Base-by-base conservation (phyloP, 1,140 invertebrate species). In the Steinernema khuongi region DNA sequence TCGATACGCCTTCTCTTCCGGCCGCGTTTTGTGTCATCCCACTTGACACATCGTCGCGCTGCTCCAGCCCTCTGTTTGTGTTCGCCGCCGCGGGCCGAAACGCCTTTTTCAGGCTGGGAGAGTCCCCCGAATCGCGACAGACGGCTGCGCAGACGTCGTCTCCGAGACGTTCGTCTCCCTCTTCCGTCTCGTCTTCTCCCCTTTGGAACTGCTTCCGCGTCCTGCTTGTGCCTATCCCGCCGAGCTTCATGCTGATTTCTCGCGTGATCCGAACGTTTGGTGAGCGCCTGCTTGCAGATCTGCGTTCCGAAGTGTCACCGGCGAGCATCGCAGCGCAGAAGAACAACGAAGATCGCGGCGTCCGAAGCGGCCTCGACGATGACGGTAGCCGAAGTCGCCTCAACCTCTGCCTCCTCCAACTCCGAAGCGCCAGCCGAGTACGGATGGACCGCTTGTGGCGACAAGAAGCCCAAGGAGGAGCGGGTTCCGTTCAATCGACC, bases 401-500 rank as follows among this genome's bases (percentile, higher is more conserved):
- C 36, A 41, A 41, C 50, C 22, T 60, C 50, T 14, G 26, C 11
- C 14, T 41, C 50, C 26, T 60, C 50, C 14, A 60, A 11, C 11
- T 60, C 50, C 50, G 50, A n/a, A n/a, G n/a, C n/a, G n/a, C n/a
- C n/a, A n/a, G n/a, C n/a, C n/a, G n/a, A n/a, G n/a, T n/a, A 11
- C 50, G 81, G 81, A 32, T 82, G 81, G 81, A 68, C 72, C 31
- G 79, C 79, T 7, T 22, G 79, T 67, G 81, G 73, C 1, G 79
- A 83, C 72, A 19, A 70, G 32, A 70, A 68, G 68, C 81, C 81
- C 22, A 36, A 31, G 29, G 81, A 82, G 19, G 72, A 80, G 33
- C 66, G 81, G 18, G 75, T 81, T 7, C 81, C 81, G 2, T 82
- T 82, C 71, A 83, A 75, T 66, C 72, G 79, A n/a, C 81, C 81